Conservation (phyloP, 2,113 vertebrate species). For the Rhadina sibilatrix region DNA sequence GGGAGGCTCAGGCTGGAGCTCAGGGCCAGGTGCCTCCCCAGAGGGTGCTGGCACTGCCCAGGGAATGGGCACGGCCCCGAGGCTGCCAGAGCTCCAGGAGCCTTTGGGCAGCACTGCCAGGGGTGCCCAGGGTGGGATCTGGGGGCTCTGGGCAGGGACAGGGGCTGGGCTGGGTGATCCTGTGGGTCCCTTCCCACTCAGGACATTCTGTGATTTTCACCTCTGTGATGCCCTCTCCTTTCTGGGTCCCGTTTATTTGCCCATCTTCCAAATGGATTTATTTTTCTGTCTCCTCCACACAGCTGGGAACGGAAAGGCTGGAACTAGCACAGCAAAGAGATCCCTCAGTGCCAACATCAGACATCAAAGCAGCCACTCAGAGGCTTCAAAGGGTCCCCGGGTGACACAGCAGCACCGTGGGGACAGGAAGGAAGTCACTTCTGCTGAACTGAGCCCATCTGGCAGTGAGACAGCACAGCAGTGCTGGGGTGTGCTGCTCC, state of each 20-base stretch:
- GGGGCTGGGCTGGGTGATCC: rapidly evolving
- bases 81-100: neutral
- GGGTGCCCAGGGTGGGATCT: neutral
- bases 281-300: neutral
- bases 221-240: neutral
- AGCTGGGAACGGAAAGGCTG: neutral
- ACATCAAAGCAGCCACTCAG: constrained; percentile 38
- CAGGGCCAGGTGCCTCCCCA: neutral
- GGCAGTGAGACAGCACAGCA: neutral
- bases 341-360: constrained; percentile 8
- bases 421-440: constrained; percentile 28
- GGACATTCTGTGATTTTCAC: neutral
- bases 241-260: neutral
- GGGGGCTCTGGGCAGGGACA: neutral
- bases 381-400: constrained; percentile 55
- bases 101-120: rapidly evolving
- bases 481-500: neutral
- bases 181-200: rapidly evolving
- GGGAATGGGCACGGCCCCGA: neutral
- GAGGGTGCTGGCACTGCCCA: neutral
- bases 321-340: neutral
- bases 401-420: neutral
- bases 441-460: neutral
- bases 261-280: neutral
- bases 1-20: rapidly evolving